phyloP scores from a whole-genome alignment of 2,888 invertebrate genomes.

The Ophonus ardosiacus region DNA sequence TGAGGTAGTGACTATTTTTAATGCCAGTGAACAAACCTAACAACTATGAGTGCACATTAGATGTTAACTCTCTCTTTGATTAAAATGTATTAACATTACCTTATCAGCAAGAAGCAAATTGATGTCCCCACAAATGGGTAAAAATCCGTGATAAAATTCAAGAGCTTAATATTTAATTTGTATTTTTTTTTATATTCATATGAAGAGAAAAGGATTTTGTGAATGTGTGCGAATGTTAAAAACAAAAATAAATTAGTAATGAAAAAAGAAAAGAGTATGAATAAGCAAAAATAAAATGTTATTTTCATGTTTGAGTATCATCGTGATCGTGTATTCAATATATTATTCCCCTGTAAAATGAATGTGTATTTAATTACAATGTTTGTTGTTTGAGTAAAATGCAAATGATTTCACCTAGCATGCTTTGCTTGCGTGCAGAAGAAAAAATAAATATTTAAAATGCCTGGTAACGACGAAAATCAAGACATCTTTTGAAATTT shows the following conservation, averaged over 20 bases:
- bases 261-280: background rate
- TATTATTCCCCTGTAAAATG: background rate
- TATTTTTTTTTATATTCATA: too few species aligned
- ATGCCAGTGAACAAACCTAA: too few species aligned
- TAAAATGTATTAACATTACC: too few species aligned
- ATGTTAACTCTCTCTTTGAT: too few species aligned
- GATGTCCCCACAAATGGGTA: too few species aligned
- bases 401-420: constrained; percentile 24
- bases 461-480: constrained; percentile 26
- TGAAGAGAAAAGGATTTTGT: too few species aligned
- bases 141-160: too few species aligned
- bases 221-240: too few species aligned
- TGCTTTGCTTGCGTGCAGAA: constrained; percentile 40
- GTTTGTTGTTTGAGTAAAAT: constrained; percentile 22
- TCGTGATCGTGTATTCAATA: background rate
- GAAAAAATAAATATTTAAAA: constrained; percentile 47
- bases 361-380: background rate
- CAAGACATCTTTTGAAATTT: constrained; percentile 36
- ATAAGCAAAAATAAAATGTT: constrained; percentile 18
- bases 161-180: too few species aligned
- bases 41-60: too few species aligned
- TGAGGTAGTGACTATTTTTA: too few species aligned
- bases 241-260: constrained; percentile 13
- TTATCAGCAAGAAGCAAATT: too few species aligned
- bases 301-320: background rate